Percentiles rank a stretch among this genome's conserved stretches.
These are phyloP conservation scores for Parazoanthus swiftii DNA, from an alignment of 92 coral and sea anemone species.

Conservation along the genomic window DNA sequence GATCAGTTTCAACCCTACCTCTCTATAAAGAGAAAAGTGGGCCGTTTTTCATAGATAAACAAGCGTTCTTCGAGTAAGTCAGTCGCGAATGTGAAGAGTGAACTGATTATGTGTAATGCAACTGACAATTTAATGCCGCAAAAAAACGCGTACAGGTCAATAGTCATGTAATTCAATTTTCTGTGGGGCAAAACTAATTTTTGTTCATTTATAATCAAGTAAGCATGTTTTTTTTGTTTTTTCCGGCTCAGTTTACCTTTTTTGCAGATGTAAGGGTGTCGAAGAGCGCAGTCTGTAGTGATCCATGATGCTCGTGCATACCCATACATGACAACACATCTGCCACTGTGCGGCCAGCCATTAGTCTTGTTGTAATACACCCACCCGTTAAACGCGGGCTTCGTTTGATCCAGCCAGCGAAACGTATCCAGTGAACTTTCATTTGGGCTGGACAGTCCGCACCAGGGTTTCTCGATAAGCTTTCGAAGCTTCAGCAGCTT, in stretches of 20 bases:
- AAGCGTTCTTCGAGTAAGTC: too few relatives aligned
- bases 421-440: background rate
- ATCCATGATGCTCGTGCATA: background rate
- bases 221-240: too few relatives aligned
- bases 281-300: background rate
- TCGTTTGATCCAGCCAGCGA: constrained; percentile 30
- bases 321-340: background rate
- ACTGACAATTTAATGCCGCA: too few relatives aligned
- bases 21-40: too few relatives aligned
- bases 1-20: too few relatives aligned
- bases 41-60: too few relatives aligned
- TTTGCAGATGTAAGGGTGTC: constrained; percentile 27
- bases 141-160: too few relatives aligned
- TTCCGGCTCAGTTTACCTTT: background rate
- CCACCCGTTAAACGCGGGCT: background rate
- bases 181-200: too few relatives aligned
- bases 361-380: constrained; percentile 8
- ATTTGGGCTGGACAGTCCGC: background rate
- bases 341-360: constrained; percentile 26
- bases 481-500: constrained; percentile 5
- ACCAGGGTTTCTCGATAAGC: constrained; percentile 10
- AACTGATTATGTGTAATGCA: too few relatives aligned
- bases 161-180: too few relatives aligned
- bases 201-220: too few relatives aligned
- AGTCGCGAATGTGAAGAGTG: too few relatives aligned